These are phyloP conservation scores for Caenorhabditis inopinata DNA, from an alignment of 1,140 invertebrate species.

Conservation along the genomic window DNA sequence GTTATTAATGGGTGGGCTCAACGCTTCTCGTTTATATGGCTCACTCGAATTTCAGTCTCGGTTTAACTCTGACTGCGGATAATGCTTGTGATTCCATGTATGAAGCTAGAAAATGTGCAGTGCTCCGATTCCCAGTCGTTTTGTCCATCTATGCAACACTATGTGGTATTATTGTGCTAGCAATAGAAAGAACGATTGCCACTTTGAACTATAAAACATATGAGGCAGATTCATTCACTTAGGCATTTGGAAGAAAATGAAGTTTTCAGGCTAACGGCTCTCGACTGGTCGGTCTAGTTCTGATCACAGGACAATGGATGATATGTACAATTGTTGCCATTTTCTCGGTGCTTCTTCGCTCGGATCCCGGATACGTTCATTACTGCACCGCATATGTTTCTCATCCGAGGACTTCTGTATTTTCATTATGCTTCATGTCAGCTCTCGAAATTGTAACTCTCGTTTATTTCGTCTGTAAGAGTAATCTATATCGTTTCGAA, in stretches of 20 bases:
- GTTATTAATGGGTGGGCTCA: not conserved
- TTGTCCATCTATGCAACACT: constrained; percentile 41
- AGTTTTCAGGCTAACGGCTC: not conserved
- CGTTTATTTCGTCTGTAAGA: constrained; percentile 8
- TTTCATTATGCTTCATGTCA: constrained; percentile 14
- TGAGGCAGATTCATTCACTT: constrained; percentile 17
- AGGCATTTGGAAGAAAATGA: no score
- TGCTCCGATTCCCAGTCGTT: constrained; percentile 19
- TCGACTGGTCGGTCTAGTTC: not conserved
- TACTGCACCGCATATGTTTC: constrained; percentile 39
- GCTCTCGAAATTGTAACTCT: not conserved
- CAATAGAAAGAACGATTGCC: constrained; percentile 39
- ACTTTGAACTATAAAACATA: constrained; percentile 40
- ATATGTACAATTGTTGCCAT: not conserved
- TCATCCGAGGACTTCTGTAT: constrained; percentile 36
- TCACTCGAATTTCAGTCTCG: not conserved
- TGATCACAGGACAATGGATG: not conserved
- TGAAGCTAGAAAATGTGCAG: constrained; percentile 23
- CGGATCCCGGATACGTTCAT: constrained; percentile 19
- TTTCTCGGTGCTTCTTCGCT: not conserved
- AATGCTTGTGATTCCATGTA: constrained; percentile 4
- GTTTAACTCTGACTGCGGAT: not conserved
- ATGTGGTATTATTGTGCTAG: constrained; percentile 33
- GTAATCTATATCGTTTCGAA: no score
- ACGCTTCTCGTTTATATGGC: no score